A percentile compares a stretch with the other conserved stretches of the same genome.
Conservation (phyloP, 2,797 vertebrate genomes). For the Lemur catta region DNA sequence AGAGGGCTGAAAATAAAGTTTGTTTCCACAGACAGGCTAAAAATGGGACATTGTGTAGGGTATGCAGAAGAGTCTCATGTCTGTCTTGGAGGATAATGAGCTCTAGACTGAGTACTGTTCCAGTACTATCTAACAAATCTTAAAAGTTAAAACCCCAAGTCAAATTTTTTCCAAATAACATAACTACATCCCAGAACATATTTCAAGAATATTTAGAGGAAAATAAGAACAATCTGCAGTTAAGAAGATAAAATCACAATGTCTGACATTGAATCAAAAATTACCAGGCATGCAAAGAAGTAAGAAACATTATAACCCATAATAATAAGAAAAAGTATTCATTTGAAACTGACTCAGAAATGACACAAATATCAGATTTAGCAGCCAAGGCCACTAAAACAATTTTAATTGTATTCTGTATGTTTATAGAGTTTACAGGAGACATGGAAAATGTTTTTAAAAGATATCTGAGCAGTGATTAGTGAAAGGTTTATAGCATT, state of each 20-base stretch:
- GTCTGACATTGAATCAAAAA: neutral
- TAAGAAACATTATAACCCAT: neutral
- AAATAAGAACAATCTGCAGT: neutral
- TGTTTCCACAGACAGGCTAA: neutral
- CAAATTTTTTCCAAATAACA: neutral
- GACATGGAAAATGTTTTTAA: neutral
- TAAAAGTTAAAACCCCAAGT: neutral
- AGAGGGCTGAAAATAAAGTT: neutral
- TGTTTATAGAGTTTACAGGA: neutral
- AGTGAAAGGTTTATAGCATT: neutral
- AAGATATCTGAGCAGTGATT: neutral
- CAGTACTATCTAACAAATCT: neutral
- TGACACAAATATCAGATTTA: neutral
- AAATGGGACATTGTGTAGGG: fast-evolving
- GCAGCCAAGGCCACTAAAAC: neutral
- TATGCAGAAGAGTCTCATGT: neutral
- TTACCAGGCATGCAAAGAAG: neutral
- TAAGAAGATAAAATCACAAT: neutral
- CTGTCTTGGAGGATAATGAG: neutral
- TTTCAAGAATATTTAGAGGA: neutral
- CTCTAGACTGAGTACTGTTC: neutral
- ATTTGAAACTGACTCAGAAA: neutral
- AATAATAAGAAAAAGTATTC: neutral
- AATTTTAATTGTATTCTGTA: neutral
- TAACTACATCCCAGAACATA: neutral